Conservation (phyloP, 2,888 invertebrate species). For the Brassicogethes aeneus region DNA sequence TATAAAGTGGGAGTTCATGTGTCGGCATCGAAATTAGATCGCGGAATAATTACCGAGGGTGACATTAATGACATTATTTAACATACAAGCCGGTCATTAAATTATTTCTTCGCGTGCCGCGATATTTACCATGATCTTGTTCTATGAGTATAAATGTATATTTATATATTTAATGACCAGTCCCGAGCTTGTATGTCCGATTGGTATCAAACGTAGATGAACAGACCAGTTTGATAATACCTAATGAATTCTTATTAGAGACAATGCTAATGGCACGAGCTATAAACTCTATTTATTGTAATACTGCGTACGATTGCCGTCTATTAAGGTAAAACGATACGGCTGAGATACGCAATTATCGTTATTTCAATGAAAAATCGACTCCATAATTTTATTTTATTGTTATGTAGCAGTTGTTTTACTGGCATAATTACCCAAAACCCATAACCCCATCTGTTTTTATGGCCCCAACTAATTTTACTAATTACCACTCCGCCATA, state of each 20-base stretch:
- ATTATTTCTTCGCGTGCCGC: conserved; percentile 8
- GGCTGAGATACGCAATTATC: conserved; percentile 1
- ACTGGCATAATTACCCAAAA: not conserved
- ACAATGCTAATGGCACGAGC: not conserved
- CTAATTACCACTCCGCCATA: no score
- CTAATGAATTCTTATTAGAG: conserved; percentile 4
- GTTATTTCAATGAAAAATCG: conserved; percentile 1
- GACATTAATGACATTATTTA: conserved; percentile 1
- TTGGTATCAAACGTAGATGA: no score
- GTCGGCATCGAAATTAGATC: not conserved
- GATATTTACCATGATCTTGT: not conserved
- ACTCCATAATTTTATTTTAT: not conserved
- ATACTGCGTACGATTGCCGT: not conserved
- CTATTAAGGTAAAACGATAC: not conserved
- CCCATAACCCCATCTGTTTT: not conserved
- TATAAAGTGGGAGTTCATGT: not conserved
- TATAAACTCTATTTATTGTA: conserved; percentile 5
- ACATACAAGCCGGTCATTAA: conserved; percentile 3
- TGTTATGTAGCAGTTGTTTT: not conserved
- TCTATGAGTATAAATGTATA: not conserved
- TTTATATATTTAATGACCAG: not conserved
- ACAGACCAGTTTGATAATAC: not conserved
- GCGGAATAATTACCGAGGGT: not conserved
- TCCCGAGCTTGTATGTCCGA: not conserved
- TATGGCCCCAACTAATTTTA: not conserved